A percentile compares a stretch with the other conserved stretches of the same genome.
phyloP scores from a whole-genome alignment of 1,140 invertebrate genomes.

The Ceratina australensis region DNA sequence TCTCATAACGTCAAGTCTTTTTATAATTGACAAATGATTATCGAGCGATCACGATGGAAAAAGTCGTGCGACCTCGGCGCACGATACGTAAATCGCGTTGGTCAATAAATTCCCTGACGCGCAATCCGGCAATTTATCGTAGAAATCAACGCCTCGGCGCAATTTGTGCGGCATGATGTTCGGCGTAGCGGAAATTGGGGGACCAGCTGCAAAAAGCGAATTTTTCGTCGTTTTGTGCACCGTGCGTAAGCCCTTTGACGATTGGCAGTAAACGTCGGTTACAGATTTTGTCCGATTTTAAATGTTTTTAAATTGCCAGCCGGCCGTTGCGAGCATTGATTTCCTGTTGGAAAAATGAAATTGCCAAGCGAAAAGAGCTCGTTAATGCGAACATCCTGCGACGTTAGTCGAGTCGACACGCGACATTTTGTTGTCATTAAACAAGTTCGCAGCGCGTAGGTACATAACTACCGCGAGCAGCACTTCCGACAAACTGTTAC shows the following conservation, averaged over 20 bases:
- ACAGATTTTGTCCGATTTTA: not conserved
- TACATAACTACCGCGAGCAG: conserved; percentile 37
- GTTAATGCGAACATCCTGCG: not conserved
- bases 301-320: not conserved
- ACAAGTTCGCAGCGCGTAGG: conserved; percentile 11
- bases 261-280: not conserved
- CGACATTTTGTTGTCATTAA: conserved; percentile 9
- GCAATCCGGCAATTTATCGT: conserved; percentile 26
- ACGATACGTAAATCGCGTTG: conserved; percentile 1
- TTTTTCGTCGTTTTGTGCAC: conserved; percentile 6
- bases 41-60: not conserved
- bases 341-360: not conserved
- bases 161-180: conserved; percentile 16
- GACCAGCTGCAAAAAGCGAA: not conserved
- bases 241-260: not conserved
- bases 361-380: not conserved
- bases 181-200: conserved; percentile 26
- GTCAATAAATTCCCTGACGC: conserved; percentile 18
- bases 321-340: not conserved
- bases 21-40: conserved; percentile 1
- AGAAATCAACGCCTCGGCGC: conserved; percentile 25
- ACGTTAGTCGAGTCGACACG: not conserved
- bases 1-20: not conserved
- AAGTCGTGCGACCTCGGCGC: not conserved
- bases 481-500: conserved; percentile 54